Percentiles rank a stretch among this genome's conserved stretches.
Conservation (phyloP, 2,888 invertebrate species). For the Cataglyphis cursor region DNA sequence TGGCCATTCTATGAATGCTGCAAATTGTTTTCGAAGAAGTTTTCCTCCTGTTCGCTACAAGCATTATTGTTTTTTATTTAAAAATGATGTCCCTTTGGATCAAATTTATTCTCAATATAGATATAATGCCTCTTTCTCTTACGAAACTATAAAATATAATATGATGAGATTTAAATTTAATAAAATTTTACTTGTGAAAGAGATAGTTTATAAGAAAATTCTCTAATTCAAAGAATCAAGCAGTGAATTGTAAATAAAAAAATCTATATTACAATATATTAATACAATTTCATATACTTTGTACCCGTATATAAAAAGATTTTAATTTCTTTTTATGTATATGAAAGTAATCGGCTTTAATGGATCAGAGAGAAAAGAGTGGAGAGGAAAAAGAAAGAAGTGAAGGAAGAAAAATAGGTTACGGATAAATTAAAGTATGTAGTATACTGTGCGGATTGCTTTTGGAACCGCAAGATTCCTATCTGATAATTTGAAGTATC, state of each 20-base stretch:
- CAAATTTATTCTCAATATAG: background rate
- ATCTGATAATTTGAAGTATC: background rate
- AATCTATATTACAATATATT: constrained; percentile 1
- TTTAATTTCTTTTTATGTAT: constrained; percentile 4
- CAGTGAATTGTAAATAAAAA: background rate
- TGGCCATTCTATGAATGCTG: background rate
- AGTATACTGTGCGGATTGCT: constrained; percentile 1
- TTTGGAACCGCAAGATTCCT: constrained; percentile 18
- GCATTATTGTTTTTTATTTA: background rate
- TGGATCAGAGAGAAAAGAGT: background rate
- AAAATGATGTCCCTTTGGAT: background rate
- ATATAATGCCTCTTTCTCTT: background rate
- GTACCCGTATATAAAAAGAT: background rate
- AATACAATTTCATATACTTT: constrained; percentile 15
- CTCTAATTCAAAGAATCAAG: background rate
- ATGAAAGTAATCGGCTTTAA: constrained; percentile 45
- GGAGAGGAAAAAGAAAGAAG: background rate
- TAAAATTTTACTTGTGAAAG: background rate
- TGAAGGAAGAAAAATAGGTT: constrained; percentile 19
- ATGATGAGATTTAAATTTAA: background rate
- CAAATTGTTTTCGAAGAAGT: constrained; percentile 1
- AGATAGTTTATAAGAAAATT: background rate
- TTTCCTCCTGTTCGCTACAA: background rate
- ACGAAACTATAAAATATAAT: background rate
- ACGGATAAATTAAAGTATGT: constrained; percentile 13